A percentile compares a stretch with the other conserved stretches of the same genome.
phyloP scores from a whole-genome alignment of 2,888 invertebrate genomes.

The Athalia cordata region DNA sequence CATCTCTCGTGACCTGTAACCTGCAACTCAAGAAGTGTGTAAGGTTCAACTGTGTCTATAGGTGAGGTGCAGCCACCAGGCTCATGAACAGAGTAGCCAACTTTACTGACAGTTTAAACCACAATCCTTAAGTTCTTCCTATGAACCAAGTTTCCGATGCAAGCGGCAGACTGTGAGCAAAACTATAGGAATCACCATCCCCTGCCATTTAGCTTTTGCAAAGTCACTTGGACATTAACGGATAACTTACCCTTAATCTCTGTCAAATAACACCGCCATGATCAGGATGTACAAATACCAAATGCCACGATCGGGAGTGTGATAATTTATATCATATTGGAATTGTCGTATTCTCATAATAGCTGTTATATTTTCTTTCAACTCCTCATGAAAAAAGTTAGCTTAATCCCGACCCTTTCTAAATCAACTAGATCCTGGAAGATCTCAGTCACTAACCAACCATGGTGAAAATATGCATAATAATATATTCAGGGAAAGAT shows the following conservation, averaged over 20 bases:
- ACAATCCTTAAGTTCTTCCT: conserved; percentile 59
- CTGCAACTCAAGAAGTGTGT: neutral
- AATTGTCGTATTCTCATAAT: too few relatives aligned
- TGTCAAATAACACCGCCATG: neutral
- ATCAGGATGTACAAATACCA: too few relatives aligned
- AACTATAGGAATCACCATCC: neutral
- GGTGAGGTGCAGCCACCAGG: conserved; percentile 17
- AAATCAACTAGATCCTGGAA: too few relatives aligned
- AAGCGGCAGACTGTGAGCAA: conserved; percentile 18
- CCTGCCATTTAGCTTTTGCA: neutral
- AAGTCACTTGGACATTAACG: conserved; percentile 2
- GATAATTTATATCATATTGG: too few relatives aligned
- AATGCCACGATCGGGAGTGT: too few relatives aligned
- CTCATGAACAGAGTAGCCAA: conserved; percentile 49
- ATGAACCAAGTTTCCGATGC: conserved; percentile 26
- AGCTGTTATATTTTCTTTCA: too few relatives aligned
- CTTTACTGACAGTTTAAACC: conserved; percentile 62
- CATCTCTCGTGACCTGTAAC: conserved; percentile 20
- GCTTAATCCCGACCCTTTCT: too few relatives aligned
- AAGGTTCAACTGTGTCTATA: neutral
- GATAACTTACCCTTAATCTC: neutral
- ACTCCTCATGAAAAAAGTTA: too few relatives aligned
- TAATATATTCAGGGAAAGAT: too few relatives aligned
- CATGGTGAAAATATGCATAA: too few relatives aligned
- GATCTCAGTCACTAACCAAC: too few relatives aligned